Evolutionary conservation across 2,113 vertebrate genomes (phyloP).

Genomic region (Notothenia coriiceps): DNA sequence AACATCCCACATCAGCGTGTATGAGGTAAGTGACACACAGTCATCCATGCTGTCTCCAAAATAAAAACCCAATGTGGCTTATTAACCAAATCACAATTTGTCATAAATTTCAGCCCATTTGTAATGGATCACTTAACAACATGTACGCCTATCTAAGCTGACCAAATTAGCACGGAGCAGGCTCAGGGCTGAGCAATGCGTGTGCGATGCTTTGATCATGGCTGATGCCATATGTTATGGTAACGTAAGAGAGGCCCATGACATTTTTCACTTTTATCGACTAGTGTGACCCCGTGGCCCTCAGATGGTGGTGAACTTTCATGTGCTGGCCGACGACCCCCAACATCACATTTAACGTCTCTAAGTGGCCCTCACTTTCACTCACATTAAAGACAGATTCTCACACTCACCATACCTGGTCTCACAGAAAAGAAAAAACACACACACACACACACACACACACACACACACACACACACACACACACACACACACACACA

Average conservation of each 20-base stretch:
- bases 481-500: too few relatives aligned
- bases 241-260: constrained; percentile 63
- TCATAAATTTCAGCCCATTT: constrained; percentile 81
- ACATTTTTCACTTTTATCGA: constrained; percentile 85
- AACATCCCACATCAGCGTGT: neutral
- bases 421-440: too few relatives aligned
- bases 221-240: constrained; percentile 79
- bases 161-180: constrained; percentile 74
- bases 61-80: constrained; percentile 49
- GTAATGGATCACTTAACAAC: constrained; percentile 76
- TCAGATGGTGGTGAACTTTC: constrained; percentile 77
- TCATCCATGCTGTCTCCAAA: neutral
- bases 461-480: too few relatives aligned
- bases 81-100: constrained; percentile 80
- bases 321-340: constrained; percentile 72
- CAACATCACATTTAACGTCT: constrained; percentile 76
- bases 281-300: constrained; percentile 69
- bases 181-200: constrained; percentile 54
- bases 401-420: neutral
- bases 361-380: constrained; percentile 82
- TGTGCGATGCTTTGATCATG: constrained; percentile 73
- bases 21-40: constrained; percentile 22
- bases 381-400: constrained; percentile 76
- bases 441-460: too few relatives aligned
- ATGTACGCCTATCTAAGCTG: constrained; percentile 66